Base-by-base conservation (phyloP, 2,113 vertebrate genomes). In the Microcebus ravelobensis region DNA sequence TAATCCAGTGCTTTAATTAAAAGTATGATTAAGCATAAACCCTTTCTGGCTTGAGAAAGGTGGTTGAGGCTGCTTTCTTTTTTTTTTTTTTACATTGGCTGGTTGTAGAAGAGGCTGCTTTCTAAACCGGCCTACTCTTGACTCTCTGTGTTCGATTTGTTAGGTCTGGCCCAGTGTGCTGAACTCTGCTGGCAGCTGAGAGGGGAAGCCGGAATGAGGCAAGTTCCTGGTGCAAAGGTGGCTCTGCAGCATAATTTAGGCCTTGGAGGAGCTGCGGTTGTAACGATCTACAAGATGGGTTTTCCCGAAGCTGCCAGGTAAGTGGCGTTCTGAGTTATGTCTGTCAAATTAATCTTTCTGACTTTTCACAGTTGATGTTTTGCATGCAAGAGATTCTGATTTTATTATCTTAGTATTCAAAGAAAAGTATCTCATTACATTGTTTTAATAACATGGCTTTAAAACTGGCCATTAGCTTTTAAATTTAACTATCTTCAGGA, bases 141-240 rank as follows among this genome's bases (percentile, higher is more conserved):
- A 63, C 14, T 52, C 82, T 97, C 98, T 95, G 97, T 84, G 79
- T 67, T 97, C 67, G 91, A 94, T 34, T 96, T 91, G 84, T 95
- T 97, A 99, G 99, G 99, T 96, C 99, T 99, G 98, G 99, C 99
- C 86, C 99, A 99, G 98, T 99, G 99, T 97, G 99, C 99, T 1
- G 99, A 99, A 98, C 99, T 99, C 77, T 99, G 99, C 99, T 99
- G 99, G 99, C 99, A 99, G 98, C 99, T 99, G 90, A 98, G 99
- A 87, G 99, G 99, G 2, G 99, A 99, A 98, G 99, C 99, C 9
- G 99, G 98, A 88, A 98, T 73, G 95, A 98, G 99, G 90, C 99
- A 99, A 98, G 99, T 99, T 94, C 98, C 98, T 0, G 98, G 99
- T 86, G 99, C 99, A 39, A 99, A 99, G 98, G 98, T 99, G 90